phyloP scores from a whole-genome alignment of 2,797 vertebrate genomes.

The Pantherophis vulpinus region DNA sequence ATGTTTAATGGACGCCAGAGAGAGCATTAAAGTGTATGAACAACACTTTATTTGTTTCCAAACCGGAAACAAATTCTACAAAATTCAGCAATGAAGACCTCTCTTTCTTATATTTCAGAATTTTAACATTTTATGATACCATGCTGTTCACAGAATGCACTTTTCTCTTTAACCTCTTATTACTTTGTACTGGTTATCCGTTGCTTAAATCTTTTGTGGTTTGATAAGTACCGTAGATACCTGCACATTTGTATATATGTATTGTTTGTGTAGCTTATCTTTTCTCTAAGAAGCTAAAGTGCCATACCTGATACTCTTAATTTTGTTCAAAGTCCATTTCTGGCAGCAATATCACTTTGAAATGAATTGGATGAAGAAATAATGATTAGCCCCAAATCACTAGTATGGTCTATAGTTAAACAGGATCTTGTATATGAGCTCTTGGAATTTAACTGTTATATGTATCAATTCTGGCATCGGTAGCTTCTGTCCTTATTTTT shows the following conservation, averaged over 20 bases:
- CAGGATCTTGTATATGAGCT: not conserved
- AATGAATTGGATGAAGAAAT: not conserved
- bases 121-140: not conserved
- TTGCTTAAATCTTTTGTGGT: not conserved
- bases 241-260: not conserved
- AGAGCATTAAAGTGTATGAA: not conserved
- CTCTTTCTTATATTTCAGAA: not conserved
- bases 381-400: not conserved
- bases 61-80: not conserved
- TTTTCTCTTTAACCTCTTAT: not conserved
- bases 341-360: not conserved
- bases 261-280: not conserved
- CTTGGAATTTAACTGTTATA: not conserved
- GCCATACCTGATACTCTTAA: not conserved
- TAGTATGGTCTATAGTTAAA: not conserved
- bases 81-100: not conserved
- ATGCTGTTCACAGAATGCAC: not conserved
- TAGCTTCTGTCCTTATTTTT: not conserved
- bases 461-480: not conserved
- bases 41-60: not conserved
- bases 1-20: not conserved
- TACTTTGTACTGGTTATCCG: not conserved
- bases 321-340: not conserved
- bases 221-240: not conserved
- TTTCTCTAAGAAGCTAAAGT: not conserved